Evolutionary conservation across 2,113 vertebrate genomes (phyloP), one percentile per base, ranked within the genome.

Genomic region (Chaenocephalus aceratus): DNA sequence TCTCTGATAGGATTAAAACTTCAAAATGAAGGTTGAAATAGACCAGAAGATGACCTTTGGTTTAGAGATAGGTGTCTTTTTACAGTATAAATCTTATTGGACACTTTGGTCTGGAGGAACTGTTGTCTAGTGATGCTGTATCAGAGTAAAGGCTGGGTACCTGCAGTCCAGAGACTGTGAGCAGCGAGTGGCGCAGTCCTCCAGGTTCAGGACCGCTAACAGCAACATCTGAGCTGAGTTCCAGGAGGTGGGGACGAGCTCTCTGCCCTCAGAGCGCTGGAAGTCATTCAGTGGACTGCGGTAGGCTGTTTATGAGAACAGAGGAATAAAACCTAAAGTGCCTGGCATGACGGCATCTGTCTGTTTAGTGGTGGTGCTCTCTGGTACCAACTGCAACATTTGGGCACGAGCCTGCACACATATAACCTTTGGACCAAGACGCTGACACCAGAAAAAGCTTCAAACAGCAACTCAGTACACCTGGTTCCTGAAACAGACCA

Each of bases 221-320:
- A 61, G 54, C 62, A 61, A 58, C 1, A 76, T 48, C 0, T 82
- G 87, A 0, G 88, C 75, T 2, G 60, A 86, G 52, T 92, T 66
- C 10, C 79, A 82, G 34, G 86, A 18, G 46, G 56, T 88, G 2
- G 94, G 90, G 15, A 93, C 91, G 81, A 99, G 93, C 79, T 98
- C 94, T 1, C 95, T 93, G 53, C 96, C 96, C 84, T 96, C 96
- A 0, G 96, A 95, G 62, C 96, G 95, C 93, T 99, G 97, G 94
- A 97, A 99, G 80, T 97, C 97, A 86, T 99, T 99, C 63, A 99
- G 90, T 2, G 96, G 92, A 18, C 97, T 98, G 65, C 96, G 95
- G 72, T 93, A 90, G 49, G 93, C 98, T 99, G 88, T 56, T 77
- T n/a, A 52, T 10, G 54, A 72, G 7, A 62, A 64, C 56, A 86